Conservation (phyloP, 2,113 vertebrate species). For the Zosterops borbonicus region DNA sequence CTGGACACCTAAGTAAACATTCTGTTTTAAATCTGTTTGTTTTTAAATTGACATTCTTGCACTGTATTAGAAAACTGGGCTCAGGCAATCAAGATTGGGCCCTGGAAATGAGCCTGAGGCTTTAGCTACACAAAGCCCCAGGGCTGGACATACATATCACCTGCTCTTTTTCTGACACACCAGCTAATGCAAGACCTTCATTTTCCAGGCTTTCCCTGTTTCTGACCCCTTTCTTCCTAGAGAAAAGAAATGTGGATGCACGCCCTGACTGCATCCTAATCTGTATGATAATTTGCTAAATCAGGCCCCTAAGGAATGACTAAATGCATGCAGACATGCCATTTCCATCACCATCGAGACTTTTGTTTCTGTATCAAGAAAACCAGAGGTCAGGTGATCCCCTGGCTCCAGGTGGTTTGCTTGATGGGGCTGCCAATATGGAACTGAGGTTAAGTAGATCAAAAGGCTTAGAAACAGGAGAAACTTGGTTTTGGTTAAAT, state of each 20-base stretch:
- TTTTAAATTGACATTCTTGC: background rate
- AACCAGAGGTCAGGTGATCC: background rate
- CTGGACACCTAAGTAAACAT: background rate
- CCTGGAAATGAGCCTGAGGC: background rate
- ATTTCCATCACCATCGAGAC: background rate
- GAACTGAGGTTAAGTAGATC: background rate
- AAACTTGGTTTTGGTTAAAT: background rate
- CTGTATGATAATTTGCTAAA: background rate
- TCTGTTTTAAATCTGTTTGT: background rate
- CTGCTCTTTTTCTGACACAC: background rate
- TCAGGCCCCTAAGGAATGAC: background rate
- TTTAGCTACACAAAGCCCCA: background rate
- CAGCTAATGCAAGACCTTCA: background rate
- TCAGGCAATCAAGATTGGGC: background rate
- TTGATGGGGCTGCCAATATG: background rate
- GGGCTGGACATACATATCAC: fast-evolving
- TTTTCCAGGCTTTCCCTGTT: background rate
- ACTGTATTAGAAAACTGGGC: background rate
- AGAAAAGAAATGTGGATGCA: background rate
- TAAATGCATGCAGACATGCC: background rate
- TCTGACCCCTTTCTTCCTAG: background rate
- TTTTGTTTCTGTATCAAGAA: background rate
- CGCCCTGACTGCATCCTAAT: background rate
- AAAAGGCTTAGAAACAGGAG: background rate
- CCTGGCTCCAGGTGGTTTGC: background rate